Percentiles rank a stretch among this genome's conserved stretches.
Evolutionary conservation across 2,113 vertebrate species (phyloP).

Genomic region (Psittacula cyanocephala): DNA sequence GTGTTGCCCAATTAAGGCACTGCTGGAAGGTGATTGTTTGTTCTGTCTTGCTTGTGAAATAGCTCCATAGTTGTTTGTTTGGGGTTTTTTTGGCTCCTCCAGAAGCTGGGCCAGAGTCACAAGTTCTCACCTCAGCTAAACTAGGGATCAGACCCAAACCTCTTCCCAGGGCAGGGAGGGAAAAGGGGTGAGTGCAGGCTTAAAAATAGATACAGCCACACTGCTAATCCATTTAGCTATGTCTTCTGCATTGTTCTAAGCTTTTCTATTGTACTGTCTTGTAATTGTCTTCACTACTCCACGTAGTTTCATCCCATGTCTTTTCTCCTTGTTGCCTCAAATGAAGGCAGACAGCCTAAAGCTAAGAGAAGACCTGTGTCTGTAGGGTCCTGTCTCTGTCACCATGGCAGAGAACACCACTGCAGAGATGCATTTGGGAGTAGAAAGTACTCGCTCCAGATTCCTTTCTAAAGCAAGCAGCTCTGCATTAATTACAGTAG

Average conservation of each 20-base stretch:
- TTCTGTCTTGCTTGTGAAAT: background rate
- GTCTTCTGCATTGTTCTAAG: background rate
- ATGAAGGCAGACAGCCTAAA: constrained; percentile 10
- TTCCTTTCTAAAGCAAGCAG: constrained; percentile 32
- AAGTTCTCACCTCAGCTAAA: background rate
- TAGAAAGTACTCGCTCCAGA: background rate
- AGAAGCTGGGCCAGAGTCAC: background rate
- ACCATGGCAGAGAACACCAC: background rate
- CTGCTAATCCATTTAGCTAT: background rate
- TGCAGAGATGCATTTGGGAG: background rate
- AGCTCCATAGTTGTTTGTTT: background rate
- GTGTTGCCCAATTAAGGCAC: background rate
- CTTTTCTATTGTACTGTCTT: background rate
- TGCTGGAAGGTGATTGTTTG: background rate
- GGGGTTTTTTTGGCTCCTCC: background rate
- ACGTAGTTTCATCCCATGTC: background rate
- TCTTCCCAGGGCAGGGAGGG: background rate
- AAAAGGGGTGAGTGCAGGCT: background rate
- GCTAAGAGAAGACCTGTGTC: background rate
- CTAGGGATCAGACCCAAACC: background rate
- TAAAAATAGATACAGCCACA: background rate
- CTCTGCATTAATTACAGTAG: constrained; percentile 65
- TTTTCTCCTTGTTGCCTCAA: background rate
- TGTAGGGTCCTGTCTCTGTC: background rate
- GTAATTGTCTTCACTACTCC: background rate